phyloP scores from a whole-genome alignment of 2,113 vertebrate genomes.

The Oreocharis arfaki region DNA sequence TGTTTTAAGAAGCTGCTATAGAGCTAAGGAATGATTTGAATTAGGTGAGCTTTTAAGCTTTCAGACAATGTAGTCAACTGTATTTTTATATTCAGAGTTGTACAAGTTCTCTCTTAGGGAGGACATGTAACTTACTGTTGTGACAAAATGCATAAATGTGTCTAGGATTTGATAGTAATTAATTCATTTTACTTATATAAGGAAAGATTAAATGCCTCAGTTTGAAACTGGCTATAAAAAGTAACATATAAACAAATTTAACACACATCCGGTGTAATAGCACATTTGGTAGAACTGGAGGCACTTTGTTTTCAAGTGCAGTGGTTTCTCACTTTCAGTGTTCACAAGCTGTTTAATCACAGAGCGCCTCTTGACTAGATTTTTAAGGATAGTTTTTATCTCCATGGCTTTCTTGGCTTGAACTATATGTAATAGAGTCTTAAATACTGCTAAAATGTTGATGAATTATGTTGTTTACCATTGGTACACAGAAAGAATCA shows the following conservation, averaged over 20 bases:
- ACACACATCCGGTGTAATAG: not conserved
- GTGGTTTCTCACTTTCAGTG: not conserved
- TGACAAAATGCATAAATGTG: conserved; percentile 43
- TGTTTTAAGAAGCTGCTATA: not conserved
- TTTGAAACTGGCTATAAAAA: conserved; percentile 30
- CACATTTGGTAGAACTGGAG: not conserved
- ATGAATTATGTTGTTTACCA: not conserved
- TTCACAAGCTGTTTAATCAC: not conserved
- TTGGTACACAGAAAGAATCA: not conserved
- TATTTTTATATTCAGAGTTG: not conserved
- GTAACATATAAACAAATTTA: conserved; percentile 19
- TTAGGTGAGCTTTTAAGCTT: not conserved
- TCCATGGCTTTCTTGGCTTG: not conserved
- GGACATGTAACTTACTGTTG: conserved; percentile 32
- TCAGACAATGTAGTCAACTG: not conserved
- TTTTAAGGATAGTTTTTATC: not conserved
- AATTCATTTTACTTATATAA: conserved; percentile 27
- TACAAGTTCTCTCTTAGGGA: not conserved
- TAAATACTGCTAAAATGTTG: not conserved
- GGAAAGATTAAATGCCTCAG: not conserved
- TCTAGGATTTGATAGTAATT: conserved; percentile 25
- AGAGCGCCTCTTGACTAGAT: not conserved
- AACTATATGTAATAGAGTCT: not conserved
- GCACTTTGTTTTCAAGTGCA: not conserved
- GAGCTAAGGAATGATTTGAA: not conserved